These are phyloP conservation scores for Bufo gargarizans DNA, from an alignment of 2,113 vertebrate genomes.

Conservation along the genomic window DNA sequence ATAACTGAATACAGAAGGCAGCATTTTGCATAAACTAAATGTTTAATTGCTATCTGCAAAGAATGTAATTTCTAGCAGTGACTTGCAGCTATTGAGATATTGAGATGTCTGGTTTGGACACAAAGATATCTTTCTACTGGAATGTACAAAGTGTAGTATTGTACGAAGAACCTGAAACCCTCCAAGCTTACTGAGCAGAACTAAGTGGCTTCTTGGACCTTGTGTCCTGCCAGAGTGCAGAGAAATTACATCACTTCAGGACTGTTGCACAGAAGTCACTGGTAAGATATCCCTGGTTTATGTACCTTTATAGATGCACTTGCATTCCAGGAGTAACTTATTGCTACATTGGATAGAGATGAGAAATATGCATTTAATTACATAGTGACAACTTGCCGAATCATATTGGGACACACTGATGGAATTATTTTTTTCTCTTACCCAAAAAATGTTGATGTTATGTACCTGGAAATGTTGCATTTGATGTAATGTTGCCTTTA, in stretches of 20 bases:
- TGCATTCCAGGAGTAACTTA: constrained; percentile 12
- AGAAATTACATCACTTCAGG: constrained; percentile 53
- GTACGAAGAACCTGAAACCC: constrained; percentile 40
- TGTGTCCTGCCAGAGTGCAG: constrained; percentile 52
- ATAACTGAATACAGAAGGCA: background rate
- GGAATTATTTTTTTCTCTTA: background rate
- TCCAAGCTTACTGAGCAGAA: constrained; percentile 56
- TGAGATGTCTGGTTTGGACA: background rate
- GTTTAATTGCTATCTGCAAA: background rate
- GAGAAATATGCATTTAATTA: constrained; percentile 28
- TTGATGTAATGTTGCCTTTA: background rate
- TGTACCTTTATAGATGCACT: background rate
- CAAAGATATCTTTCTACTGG: constrained; percentile 40
- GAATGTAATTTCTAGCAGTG: background rate
- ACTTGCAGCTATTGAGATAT: background rate
- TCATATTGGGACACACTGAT: background rate
- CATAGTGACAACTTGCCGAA: constrained; percentile 14
- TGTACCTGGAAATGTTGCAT: background rate
- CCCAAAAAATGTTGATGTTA: background rate
- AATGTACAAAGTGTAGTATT: constrained; percentile 51
- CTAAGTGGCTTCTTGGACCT: constrained; percentile 53
- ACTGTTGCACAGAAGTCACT: constrained; percentile 58
- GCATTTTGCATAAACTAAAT: background rate
- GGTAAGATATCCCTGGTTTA: constrained; percentile 64
- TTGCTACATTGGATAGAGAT: background rate